Base-by-base conservation (phyloP, 2,113 vertebrate species). In the Vidua macroura region DNA sequence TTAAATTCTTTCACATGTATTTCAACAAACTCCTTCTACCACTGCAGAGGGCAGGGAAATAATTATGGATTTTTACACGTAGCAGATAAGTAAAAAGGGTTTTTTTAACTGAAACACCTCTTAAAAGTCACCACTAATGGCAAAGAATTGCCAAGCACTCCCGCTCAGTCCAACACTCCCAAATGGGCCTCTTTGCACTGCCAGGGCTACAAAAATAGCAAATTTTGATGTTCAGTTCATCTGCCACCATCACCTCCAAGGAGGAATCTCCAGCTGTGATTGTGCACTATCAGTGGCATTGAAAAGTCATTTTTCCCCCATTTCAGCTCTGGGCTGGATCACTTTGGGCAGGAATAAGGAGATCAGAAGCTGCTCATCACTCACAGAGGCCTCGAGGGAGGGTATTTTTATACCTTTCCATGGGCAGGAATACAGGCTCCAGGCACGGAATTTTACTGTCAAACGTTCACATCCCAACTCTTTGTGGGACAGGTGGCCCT, bases 241-340 rank as follows among this genome's bases (percentile, higher is more conserved):
- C 49, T 46, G 1, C 39, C n/a, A 16, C 39, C 75, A 56, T 15
- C n/a, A 22, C 0, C 67, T 31, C 39, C 6, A 4, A 63, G 69
- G 79, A 72, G 44, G n/a, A 17, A 43, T 4, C 86, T 90, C 86
- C 88, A 85, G 93, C 94, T 90, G 75, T 20, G 63, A 92, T 7
- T 66, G 83, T 48, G 64, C 30, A 15, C 58, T 20, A 63, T n/a
- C 72, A 24, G 39, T 44, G 16, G 39, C 81, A 70, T 39, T 27
- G 21, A 23, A 75, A 91, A 92, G 48, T 35, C 83, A 17, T 25
- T 70, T 62, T 70, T 59, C 8, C 33, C 60, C 93, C 13, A 35
- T 78, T 92, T 63, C 66, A 78, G 81, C 73, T 58, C 76, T 6
- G n/a, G 24, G 23, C 21, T 74, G 70, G 78, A 52, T 30, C 6